Conservation (phyloP, 2,888 invertebrate species). For the Cenopis cana region DNA sequence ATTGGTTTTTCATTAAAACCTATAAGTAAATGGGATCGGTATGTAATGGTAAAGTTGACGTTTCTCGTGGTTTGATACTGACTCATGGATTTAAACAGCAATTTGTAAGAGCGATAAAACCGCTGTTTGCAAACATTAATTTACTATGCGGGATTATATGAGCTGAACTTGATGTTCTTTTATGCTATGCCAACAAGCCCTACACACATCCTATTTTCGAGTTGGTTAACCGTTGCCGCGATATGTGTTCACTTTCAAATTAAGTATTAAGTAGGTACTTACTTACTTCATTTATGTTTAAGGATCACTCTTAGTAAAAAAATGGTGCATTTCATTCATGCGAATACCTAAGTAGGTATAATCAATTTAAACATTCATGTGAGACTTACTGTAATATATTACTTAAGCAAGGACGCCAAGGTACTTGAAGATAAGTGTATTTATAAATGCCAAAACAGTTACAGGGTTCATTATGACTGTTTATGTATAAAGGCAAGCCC, state of each 20-base stretch:
- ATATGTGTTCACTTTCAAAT: background rate
- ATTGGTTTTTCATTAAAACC: constrained; percentile 1
- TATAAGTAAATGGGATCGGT: background rate
- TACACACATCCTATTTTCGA: background rate
- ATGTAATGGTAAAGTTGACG: background rate
- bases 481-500: constrained; percentile 12
- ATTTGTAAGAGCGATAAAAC: constrained; percentile 26
- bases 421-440: background rate
- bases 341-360: too few species aligned
- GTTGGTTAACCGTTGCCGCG: background rate
- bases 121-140: constrained; percentile 1
- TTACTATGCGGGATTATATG: background rate
- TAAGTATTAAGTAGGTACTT: too few species aligned
- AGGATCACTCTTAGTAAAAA: too few species aligned
- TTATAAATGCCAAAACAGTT: background rate
- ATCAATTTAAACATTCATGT: too few species aligned
- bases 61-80: constrained; percentile 1
- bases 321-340: too few species aligned
- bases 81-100: constrained; percentile 27
- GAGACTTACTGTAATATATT: too few species aligned
- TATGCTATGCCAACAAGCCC: background rate
- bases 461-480: background rate
- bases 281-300: too few species aligned
- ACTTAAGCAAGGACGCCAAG: too few species aligned
- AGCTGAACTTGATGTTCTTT: background rate